Conservation (phyloP, 2,113 vertebrate genomes). For the Lates calcarifer region DNA sequence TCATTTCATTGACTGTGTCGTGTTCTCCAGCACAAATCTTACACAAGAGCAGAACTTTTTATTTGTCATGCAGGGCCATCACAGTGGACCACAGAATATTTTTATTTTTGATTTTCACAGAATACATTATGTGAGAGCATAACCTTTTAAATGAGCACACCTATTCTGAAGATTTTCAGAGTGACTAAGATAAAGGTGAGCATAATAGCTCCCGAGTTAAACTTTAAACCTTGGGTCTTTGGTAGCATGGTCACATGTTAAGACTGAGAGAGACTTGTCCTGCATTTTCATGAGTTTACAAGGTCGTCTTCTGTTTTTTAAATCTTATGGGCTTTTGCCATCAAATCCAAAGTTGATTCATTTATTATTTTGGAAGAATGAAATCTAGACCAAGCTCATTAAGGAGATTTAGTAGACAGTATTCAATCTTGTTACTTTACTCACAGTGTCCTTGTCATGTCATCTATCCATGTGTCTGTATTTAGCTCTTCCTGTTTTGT, state of each 20-base stretch:
- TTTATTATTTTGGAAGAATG: background rate
- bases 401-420: background rate
- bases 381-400: background rate
- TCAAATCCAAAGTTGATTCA: background rate
- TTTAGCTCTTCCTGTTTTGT: conserved; percentile 18
- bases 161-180: background rate
- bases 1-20: background rate
- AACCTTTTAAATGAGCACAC: background rate
- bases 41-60: background rate
- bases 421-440: background rate
- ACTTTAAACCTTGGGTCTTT: conserved; percentile 1
- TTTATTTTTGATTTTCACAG: background rate
- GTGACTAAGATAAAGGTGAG: conserved; percentile 4
- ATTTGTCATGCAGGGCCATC: background rate
- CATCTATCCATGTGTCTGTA: background rate
- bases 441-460: conserved; percentile 4
- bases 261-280: background rate
- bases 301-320: background rate
- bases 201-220: conserved; percentile 5
- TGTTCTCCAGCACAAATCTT: background rate
- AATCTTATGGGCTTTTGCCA: background rate
- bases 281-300: background rate
- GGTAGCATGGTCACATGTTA: background rate
- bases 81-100: background rate
- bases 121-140: background rate